Base-by-base conservation (phyloP, 2,888 invertebrate genomes). In the Ceraclea dissimilis region DNA sequence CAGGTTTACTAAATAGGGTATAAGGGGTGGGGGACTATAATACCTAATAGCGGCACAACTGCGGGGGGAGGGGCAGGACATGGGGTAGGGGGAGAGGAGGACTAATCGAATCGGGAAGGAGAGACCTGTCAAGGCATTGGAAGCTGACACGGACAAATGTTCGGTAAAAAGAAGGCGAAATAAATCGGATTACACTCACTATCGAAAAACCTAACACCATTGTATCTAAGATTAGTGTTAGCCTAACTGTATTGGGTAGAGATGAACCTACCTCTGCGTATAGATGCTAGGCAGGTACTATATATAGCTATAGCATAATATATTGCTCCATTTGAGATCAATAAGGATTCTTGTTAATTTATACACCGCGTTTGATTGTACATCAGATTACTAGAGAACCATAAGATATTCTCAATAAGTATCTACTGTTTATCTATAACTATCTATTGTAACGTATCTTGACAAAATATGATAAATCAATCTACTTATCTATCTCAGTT, bases 81-180 rank as follows among this genome's bases (percentile, higher is more conserved):
- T 18, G 46, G 10, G 18, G 19, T 17, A 20, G 4, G 19, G 19
- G 19, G 46, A 46, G 19, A 11, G 46, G 6, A 6, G 46, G 16
- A n/a, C n/a, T 39, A 39, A 39, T 39, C 39, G 39, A 39, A 39
- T 39, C 39, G 39, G 20, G 51, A 43, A 49, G 31, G 48, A 51
- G 51, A 16, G 49, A 17, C 22, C 58, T 56, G 60, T 60, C 60
- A 58, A 58, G 58, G 60, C 58, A 56, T 58, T 58, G 58, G 54
- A 34, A 51, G 54, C 54, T 57, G 61, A 61, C 59, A 57, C 55
- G 59, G 57, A 61, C 61, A 61, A 61, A 61, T 61, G 61, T 55
- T 56, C 57, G 51, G 52, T 39, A 59, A 57, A 59, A 60, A 54
- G 52, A 54, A 54, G 34, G 54, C 57, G 49, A 56, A 48, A 46